Evolutionary conservation across 2,888 invertebrate species (phyloP).

Genomic region (Machimus atricapillus): DNA sequence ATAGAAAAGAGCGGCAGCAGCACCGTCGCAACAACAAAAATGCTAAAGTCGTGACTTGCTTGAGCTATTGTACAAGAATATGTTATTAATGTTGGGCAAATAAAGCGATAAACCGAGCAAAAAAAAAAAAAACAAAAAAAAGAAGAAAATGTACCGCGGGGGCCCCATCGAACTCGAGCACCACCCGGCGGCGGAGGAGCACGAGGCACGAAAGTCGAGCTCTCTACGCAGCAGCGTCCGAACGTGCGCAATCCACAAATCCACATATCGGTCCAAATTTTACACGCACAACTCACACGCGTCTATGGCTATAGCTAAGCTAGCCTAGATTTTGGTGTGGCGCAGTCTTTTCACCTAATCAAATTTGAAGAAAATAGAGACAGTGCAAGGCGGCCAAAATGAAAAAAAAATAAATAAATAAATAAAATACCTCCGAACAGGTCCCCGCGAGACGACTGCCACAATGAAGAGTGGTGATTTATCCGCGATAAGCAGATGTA

Average conservation of each 20-base stretch:
- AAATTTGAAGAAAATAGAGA: background rate
- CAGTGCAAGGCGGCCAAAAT: background rate
- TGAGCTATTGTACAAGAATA: conserved; percentile 47
- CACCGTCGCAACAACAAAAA: conserved; percentile 34
- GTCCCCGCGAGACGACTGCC: background rate
- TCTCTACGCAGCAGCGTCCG: conserved; percentile 1
- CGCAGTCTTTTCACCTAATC: background rate
- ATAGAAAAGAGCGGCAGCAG: conserved; percentile 20
- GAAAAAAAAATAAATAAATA: background rate
- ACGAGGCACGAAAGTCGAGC: background rate
- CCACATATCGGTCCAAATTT: background rate
- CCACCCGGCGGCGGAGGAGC: background rate
- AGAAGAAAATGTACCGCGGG: background rate
- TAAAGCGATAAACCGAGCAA: conserved; percentile 16
- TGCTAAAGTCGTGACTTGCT: conserved; percentile 47
- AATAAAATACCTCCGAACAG: background rate
- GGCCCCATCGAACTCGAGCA: background rate
- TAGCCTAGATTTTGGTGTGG: background rate
- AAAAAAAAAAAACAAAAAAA: background rate
- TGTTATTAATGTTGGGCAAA: conserved; percentile 46
- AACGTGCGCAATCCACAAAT: background rate
- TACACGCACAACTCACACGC: background rate
- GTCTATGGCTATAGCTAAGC: background rate
- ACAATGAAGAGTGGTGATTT: conserved; percentile 31
- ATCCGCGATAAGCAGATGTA: conserved; percentile 36